A percentile compares a stretch with the other conserved stretches of the same genome.
Evolutionary conservation across 1,140 invertebrate genomes (phyloP).

Genomic region (Drosophila repletoides): DNA sequence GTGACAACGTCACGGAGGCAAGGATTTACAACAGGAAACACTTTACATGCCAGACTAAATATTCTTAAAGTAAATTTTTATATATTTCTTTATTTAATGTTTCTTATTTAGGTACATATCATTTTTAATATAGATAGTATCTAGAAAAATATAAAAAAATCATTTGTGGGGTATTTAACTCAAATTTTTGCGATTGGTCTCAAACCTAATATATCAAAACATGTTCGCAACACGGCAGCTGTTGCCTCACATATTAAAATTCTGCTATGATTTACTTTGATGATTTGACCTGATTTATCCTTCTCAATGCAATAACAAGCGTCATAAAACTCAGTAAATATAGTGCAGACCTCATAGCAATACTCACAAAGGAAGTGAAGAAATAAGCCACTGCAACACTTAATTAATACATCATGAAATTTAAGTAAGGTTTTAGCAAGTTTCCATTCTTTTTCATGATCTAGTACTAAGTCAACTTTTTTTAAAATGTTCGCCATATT

Average conservation of each 20-base stretch:
- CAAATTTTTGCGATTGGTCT: slow-evolving; percentile 96
- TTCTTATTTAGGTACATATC: too few species aligned
- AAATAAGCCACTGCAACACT: slow-evolving; percentile 92
- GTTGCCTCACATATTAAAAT: slow-evolving; percentile 97
- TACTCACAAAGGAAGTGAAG: slow-evolving; percentile 97
- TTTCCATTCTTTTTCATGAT: slow-evolving; percentile 97
- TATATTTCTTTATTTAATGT: too few species aligned
- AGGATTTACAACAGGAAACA: too few species aligned
- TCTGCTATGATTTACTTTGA: slow-evolving; percentile 93
- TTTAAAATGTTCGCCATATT: slow-evolving; percentile 84
- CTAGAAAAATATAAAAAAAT: too few species aligned
- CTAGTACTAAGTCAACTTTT: slow-evolving; percentile 83
- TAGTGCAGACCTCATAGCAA: slow-evolving; percentile 95
- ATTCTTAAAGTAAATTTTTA: too few species aligned
- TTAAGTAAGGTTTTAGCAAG: slow-evolving; percentile 93
- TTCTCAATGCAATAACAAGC: slow-evolving; percentile 99
- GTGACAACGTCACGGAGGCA: too few species aligned
- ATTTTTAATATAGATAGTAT: too few species aligned
- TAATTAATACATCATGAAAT: slow-evolving; percentile 94
- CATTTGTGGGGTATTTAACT: too few species aligned
- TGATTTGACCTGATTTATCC: slow-evolving; percentile 88
- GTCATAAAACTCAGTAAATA: slow-evolving; percentile 99
- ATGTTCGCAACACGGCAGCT: slow-evolving; percentile 92
- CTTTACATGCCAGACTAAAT: too few species aligned
- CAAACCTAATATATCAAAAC: slow-evolving; percentile 96